These are phyloP conservation scores for Gadopsis bispinosus DNA, from an alignment of 2,797 vertebrate species.

Conservation along the genomic window DNA sequence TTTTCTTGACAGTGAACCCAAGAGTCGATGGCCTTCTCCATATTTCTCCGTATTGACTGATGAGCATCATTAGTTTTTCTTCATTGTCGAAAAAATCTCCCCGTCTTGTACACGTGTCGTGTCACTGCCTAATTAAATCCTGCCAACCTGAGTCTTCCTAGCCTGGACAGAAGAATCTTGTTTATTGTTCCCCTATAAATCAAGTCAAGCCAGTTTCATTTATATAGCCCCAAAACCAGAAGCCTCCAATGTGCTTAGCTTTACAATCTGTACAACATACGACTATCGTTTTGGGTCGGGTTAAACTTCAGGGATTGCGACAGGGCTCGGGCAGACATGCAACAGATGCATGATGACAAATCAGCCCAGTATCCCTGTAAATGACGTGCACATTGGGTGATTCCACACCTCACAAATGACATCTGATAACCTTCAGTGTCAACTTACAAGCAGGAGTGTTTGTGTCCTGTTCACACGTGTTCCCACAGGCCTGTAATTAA, in stretches of 20 bases:
- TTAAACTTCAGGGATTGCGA: not conserved
- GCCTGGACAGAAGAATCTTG: not conserved
- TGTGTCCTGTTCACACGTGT: not conserved
- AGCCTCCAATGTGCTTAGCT: not conserved
- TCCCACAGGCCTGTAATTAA: too few species aligned
- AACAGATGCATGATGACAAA: not conserved
- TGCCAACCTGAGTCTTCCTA: not conserved
- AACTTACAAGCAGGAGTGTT: not conserved
- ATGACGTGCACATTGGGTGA: too few species aligned
- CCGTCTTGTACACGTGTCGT: not conserved
- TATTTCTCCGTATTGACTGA: not conserved
- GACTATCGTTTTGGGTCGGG: not conserved
- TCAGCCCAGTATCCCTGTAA: not conserved
- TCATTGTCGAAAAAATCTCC: not conserved
- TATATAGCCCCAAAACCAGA: not conserved
- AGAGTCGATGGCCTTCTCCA: not conserved
- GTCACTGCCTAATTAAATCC: conserved; percentile 8
- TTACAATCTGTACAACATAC: not conserved
- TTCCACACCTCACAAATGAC: not conserved
- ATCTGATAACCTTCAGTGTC: not conserved
- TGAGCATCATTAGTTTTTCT: not conserved
- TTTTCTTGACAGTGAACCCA: too few species aligned
- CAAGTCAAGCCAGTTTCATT: not conserved
- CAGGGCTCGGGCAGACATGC: not conserved
- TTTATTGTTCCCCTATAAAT: not conserved